Evolutionary conservation across 1,140 invertebrate genomes (phyloP).

Genomic region (Halotydeus destructor): DNA sequence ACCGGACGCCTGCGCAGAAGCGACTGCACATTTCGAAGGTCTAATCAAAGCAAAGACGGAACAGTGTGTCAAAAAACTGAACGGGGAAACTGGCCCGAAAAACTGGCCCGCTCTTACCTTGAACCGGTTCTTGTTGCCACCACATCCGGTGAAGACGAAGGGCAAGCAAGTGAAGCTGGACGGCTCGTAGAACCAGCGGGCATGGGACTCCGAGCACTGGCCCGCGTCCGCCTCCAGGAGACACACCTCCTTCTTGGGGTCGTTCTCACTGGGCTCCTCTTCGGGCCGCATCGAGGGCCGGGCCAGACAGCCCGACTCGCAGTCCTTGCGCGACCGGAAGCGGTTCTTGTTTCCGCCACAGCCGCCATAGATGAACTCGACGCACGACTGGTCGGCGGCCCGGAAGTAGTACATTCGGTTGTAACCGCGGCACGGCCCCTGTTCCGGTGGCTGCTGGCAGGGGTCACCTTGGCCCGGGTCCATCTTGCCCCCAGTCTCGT

Average conservation of each 20-base stretch:
- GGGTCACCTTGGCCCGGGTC: constrained; percentile 29
- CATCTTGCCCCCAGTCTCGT: not conserved
- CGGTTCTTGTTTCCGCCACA: constrained; percentile 67
- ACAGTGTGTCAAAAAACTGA: not conserved
- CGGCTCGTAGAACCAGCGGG: constrained; percentile 46
- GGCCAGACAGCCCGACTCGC: constrained; percentile 21
- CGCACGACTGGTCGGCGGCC: constrained; percentile 21
- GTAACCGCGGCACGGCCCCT: constrained; percentile 40
- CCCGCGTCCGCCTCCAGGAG: constrained; percentile 41
- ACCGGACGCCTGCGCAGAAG: not conserved
- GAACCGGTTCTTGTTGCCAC: constrained; percentile 69
- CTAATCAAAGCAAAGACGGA: not conserved
- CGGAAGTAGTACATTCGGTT: constrained; percentile 48
- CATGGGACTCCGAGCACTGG: constrained; percentile 38
- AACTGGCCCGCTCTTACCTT: too few relatives aligned
- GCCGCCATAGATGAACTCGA: constrained; percentile 60
- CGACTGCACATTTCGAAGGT: not conserved
- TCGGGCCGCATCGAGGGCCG: too few relatives aligned
- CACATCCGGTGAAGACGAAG: constrained; percentile 62
- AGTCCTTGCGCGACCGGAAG: constrained; percentile 45
- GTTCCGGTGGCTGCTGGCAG: constrained; percentile 35
- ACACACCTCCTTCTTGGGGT: constrained; percentile 27
- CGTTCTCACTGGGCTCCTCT: not conserved
- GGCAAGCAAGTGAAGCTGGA: constrained; percentile 49
- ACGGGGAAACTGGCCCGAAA: not conserved